These are phyloP conservation scores for Eidolon dupreanum DNA, from an alignment of 2,797 vertebrate genomes.

Conservation along the genomic window DNA sequence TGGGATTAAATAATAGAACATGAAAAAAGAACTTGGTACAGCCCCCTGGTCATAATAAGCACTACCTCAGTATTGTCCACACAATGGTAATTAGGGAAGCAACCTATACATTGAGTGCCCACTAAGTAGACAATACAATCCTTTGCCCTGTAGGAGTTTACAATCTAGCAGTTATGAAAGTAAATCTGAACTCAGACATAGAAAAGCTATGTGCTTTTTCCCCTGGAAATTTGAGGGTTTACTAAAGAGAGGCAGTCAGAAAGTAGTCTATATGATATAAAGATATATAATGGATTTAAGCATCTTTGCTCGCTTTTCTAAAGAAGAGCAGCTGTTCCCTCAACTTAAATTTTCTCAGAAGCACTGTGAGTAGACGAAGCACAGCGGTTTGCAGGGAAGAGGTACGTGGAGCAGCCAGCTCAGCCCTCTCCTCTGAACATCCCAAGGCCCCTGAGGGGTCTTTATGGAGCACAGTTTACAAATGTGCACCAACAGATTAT, in stretches of 20 bases:
- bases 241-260: not conserved
- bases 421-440: not conserved
- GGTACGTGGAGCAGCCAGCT: fast-evolving
- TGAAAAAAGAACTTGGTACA: not conserved
- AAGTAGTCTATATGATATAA: not conserved
- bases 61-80: not conserved
- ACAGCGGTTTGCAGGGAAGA: not conserved
- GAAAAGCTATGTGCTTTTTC: not conserved
- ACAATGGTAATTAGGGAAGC: not conserved
- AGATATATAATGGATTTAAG: not conserved
- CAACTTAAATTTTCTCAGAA: not conserved
- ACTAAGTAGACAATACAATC: not conserved
- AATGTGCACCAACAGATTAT: not conserved
- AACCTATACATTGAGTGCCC: not conserved
- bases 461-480: not conserved
- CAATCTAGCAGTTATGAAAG: not conserved
- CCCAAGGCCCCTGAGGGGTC: not conserved
- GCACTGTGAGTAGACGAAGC: not conserved
- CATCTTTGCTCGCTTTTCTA: not conserved
- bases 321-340: not conserved
- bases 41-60: not conserved
- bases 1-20: not conserved
- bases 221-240: not conserved
- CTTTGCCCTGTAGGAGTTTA: not conserved
- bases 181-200: not conserved